Base-by-base conservation (phyloP, 1,140 invertebrate genomes). In the Heliconius hewitsoni region DNA sequence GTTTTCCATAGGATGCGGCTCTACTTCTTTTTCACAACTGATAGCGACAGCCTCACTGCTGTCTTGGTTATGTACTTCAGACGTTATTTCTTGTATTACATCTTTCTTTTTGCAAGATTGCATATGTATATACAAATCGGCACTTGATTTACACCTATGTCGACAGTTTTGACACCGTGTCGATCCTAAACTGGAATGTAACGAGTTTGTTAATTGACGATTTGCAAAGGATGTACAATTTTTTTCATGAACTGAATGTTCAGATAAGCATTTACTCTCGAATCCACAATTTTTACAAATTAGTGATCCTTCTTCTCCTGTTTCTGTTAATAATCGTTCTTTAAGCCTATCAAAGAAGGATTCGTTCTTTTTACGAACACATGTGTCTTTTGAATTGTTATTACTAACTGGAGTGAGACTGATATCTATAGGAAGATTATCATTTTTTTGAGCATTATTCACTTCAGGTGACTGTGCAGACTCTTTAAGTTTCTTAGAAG, bases 141-240 rank as follows among this genome's bases (percentile, higher is more conserved):
- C 95, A 72, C 97, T 97, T 19, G 96, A 97, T 91, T 98, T 98
- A 89, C 97, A 98, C 80, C 97, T 95, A 86, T 97, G 97, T 77
- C 97, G 95, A 88, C 98, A 98, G 85, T 97, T 96, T 89, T 98
- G 97, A 89, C 98, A 98, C 73, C 97, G 95, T n/a, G 96, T 96
- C 13, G 97, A 97, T n/a, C 96, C 96, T 78, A 96, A 94, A 73
- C 94, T 96, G 81, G 90, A 84, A 73, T 87, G 84, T 13, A 89
- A 83, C 39, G 91, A 83, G 80, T 90, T 95, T n/a, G 87, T 71
- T 73, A 83, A 82, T 73, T 85, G 84, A 77, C 91, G 88, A 77
- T 87, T 91, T 30, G 88, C 76, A 70, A 87, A 86, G 16, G 84
- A 76, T n/a, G 87, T 80, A 79, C 97, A 97, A 75, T 96, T 95